Conservation (phyloP, 1,140 invertebrate species). For the Aphelenchoides avenae region DNA sequence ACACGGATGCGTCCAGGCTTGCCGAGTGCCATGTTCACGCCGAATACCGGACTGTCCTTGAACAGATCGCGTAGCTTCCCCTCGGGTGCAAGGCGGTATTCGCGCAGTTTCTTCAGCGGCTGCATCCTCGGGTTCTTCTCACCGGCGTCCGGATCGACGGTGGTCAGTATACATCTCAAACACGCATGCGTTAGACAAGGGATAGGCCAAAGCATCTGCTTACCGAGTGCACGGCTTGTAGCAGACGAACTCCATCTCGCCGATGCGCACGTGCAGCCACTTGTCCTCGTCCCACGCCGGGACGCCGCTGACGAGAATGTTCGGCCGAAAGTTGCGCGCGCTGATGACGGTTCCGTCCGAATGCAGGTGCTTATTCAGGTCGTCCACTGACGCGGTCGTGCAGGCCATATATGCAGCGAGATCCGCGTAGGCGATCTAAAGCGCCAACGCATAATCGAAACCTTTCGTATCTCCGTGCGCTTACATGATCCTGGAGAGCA, state of each 20-base stretch:
- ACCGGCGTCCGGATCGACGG: constrained; percentile 39
- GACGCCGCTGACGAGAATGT: constrained; percentile 68
- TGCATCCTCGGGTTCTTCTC: constrained; percentile 30
- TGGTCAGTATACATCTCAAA: constrained; percentile 39
- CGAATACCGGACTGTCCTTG: constrained; percentile 37
- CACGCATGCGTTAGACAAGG: not conserved
- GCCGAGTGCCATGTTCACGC: constrained; percentile 38
- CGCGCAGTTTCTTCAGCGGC: constrained; percentile 33
- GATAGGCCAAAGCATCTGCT: not conserved
- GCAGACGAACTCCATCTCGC: constrained; percentile 45
- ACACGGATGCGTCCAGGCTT: constrained; percentile 29
- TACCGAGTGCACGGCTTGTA: constrained; percentile 44
- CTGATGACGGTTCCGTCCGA: constrained; percentile 56
- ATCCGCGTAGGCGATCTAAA: constrained; percentile 66
- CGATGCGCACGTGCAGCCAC: constrained; percentile 44
- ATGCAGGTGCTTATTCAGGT: constrained; percentile 66
- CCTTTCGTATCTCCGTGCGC: constrained; percentile 1
- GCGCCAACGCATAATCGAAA: not conserved
- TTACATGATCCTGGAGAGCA: constrained; percentile 32
- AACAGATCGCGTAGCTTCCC: constrained; percentile 32
- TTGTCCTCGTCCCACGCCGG: constrained; percentile 66
- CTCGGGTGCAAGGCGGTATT: constrained; percentile 39
- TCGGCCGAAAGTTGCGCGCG: constrained; percentile 67
- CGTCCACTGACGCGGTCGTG: constrained; percentile 67
- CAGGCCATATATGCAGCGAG: constrained; percentile 66